A percentile compares a stretch with the other conserved stretches of the same genome.
phyloP scores from a whole-genome alignment of 2,113 vertebrate species.

The Erpornis zantholeuca region DNA sequence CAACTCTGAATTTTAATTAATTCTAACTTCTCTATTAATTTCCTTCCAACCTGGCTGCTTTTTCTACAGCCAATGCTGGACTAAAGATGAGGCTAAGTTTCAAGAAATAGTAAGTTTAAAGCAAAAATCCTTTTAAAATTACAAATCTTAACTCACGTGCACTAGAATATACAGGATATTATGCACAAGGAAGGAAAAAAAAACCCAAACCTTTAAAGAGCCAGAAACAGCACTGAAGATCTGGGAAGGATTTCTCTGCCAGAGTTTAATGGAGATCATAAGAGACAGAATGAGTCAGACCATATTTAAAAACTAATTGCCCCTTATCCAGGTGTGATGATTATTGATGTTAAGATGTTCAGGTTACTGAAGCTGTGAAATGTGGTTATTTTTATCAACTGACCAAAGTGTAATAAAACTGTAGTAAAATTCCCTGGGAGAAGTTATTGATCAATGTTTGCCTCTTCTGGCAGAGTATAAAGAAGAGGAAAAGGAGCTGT shows the following conservation, averaged over 20 bases:
- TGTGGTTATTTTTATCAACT: not conserved
- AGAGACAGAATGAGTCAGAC: not conserved
- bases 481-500: not conserved
- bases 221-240: not conserved
- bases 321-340: not conserved
- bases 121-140: not conserved
- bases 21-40: conserved; percentile 3
- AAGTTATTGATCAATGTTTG: not conserved
- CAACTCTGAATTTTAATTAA: conserved; percentile 60
- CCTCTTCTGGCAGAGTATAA: not conserved
- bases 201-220: not conserved
- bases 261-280: not conserved
- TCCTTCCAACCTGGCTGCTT: conserved; percentile 18
- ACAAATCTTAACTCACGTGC: not conserved
- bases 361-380: not conserved
- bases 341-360: not conserved
- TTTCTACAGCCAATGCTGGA: not conserved
- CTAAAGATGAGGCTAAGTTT: not conserved
- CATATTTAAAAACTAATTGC: not conserved
- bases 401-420: not conserved
- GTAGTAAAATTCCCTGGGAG: not conserved
- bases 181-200: not conserved
- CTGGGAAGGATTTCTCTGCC: not conserved
- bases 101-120: not conserved
- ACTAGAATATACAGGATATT: not conserved